Percentiles rank a stretch among this genome's conserved stretches.
phyloP scores from a whole-genome alignment of 2,797 vertebrate species.

The Buceros bicornis region DNA sequence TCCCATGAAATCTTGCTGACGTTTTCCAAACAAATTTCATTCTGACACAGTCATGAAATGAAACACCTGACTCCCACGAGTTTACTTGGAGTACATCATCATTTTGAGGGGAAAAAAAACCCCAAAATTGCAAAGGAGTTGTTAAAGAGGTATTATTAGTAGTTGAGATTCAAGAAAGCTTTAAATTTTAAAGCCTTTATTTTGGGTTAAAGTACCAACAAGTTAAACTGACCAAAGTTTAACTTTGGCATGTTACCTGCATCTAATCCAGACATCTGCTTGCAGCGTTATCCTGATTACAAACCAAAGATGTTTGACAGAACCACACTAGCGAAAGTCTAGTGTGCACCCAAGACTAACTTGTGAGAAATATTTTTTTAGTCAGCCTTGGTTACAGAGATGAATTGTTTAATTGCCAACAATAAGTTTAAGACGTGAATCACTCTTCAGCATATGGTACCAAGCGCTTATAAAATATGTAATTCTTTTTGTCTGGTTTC shows the following conservation, averaged over 20 bases:
- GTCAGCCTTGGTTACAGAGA: neutral
- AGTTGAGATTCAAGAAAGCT: neutral
- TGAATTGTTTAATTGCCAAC: constrained; percentile 29
- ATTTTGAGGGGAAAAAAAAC: rapidly evolving
- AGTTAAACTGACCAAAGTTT: neutral
- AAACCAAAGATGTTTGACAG: neutral
- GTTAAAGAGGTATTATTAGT: neutral
- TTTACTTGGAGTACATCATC: neutral
- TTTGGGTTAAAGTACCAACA: neutral
- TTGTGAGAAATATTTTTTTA: neutral
- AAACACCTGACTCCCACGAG: neutral
- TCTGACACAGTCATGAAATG: neutral
- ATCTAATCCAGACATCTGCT: neutral
- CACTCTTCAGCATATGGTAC: neutral
- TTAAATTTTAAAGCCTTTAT: neutral
- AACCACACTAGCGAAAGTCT: neutral
- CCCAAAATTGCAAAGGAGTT: neutral
- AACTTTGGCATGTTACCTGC: neutral
- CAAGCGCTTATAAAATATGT: neutral
- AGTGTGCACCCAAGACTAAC: neutral
- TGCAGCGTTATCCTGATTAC: neutral
- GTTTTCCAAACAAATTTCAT: neutral
- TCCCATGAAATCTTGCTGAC: neutral
- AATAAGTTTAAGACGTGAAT: neutral
- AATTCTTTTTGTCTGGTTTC: constrained; percentile 17